Evolutionary conservation across 2,888 invertebrate species (phyloP).

Genomic region (Eilema sororculum): DNA sequence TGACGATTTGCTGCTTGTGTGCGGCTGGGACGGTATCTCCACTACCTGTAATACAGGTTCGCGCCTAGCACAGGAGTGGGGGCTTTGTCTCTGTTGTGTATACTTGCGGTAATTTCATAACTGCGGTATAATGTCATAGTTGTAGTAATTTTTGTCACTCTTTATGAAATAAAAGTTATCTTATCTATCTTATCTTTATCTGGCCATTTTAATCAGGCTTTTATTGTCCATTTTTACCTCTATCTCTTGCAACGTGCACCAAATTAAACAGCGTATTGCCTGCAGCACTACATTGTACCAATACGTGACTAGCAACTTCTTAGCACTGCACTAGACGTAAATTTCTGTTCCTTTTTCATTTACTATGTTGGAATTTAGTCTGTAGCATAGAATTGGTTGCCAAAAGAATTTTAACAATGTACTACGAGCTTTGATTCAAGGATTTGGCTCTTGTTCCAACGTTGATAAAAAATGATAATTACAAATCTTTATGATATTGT

Average conservation of each 20-base stretch:
- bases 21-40: no score
- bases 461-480: background rate
- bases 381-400: background rate
- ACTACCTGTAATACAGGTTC: no score
- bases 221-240: background rate
- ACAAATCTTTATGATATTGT: background rate
- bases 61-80: no score
- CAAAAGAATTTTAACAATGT: slow-evolving; percentile 38
- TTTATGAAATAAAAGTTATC: no score
- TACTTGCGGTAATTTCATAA: no score
- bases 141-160: no score
- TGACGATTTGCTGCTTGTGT: no score
- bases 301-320: slow-evolving; percentile 57
- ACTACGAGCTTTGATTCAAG: slow-evolving; percentile 49
- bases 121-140: no score
- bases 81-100: no score
- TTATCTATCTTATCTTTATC: no score
- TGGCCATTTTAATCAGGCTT: no score
- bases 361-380: slow-evolving; percentile 1
- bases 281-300: slow-evolving; percentile 50
- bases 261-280: slow-evolving; percentile 61
- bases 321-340: slow-evolving; percentile 44
- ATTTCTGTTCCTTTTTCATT: slow-evolving; percentile 27
- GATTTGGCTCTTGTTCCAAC: slow-evolving; percentile 52
- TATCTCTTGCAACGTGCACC: slow-evolving; percentile 27